Conservation (phyloP, 2,888 invertebrate genomes). For the Drosophila subsilvestris region DNA sequence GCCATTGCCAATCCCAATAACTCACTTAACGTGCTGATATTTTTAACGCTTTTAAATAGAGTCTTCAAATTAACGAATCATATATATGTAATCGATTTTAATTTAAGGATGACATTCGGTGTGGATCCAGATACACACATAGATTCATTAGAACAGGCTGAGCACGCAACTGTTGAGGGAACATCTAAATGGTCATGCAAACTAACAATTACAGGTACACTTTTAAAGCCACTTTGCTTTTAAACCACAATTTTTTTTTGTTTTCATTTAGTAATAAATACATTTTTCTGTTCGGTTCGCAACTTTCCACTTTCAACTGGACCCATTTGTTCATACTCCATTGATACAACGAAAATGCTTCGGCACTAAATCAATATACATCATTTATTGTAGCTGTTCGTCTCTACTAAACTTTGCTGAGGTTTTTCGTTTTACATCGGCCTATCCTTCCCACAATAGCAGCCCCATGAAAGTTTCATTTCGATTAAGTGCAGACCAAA, state of each 20-base stretch:
- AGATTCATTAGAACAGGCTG: slow-evolving; percentile 98
- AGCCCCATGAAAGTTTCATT: background rate
- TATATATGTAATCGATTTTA: slow-evolving; percentile 60
- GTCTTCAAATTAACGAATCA: slow-evolving; percentile 5
- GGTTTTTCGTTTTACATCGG: background rate
- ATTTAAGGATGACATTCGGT: slow-evolving; percentile 96
- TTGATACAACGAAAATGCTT: background rate
- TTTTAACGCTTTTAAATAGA: slow-evolving; percentile 10
- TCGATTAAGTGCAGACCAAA: background rate
- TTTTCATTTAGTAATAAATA: slow-evolving; percentile 10
- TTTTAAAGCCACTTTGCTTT: slow-evolving; percentile 14
- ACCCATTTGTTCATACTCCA: background rate
- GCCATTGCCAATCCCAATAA: slow-evolving; percentile 1
- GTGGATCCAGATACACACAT: slow-evolving; percentile 99
- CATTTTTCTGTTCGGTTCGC: slow-evolving; percentile 2
- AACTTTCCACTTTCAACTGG: too few species aligned
- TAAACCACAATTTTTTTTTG: background rate
- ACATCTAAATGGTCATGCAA: slow-evolving; percentile 99
- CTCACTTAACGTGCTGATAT: slow-evolving; percentile 15
- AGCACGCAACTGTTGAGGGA: slow-evolving; percentile 98
- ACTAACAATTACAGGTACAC: slow-evolving; percentile 98
- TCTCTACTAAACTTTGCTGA: background rate
- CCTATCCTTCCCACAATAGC: background rate
- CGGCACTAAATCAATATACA: background rate
- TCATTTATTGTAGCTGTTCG: background rate